Base-by-base conservation (phyloP, 2,113 vertebrate genomes). In the Toxostoma redivivum region DNA sequence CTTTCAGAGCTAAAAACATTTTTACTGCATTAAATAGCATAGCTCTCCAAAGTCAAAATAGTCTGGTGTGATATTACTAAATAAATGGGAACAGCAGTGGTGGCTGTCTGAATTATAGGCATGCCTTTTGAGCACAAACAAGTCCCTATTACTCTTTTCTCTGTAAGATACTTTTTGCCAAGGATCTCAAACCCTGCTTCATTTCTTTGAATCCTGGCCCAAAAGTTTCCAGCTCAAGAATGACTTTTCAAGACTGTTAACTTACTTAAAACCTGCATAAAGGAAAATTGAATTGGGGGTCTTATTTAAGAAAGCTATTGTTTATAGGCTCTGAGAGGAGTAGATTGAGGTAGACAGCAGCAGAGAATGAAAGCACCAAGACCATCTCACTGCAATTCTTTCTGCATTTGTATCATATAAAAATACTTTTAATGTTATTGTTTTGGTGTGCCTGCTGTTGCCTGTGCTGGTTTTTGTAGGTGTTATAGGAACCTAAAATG, bases 161-260 rank as follows among this genome's bases (percentile, higher is more conserved):
- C 78, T 87, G 48, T 79, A 37, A 88, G 56, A 53, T 47, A 1
- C 77, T 85, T 87, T 56, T 47, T 87, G 91, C 86, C 83, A 89
- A 82, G 89, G 77, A 64, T 61, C 81, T 84, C 66, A 38, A 58
- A 24, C 61, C 62, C 67, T 60, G 60, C 73, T 84, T 78, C 31
- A 0, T 65, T 81, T 74, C 81, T 69, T 80, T 90, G 92, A 83
- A 83, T 81, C 73, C 73, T 35, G 45, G 83, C 81, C 70, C 89
- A 33, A 91, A 89, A 95, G 65, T 95, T 97, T 89, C 87, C 91
- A 77, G 79, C 81, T 79, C 37, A 7, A 56, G 62, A 80, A 72
- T 77, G 79, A 60, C 35, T 93, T 56, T 81, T 81, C 93, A 70
- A 60, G 70, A 35, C 53, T 58, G 76, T 14, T 14, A 40, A 45